These are phyloP conservation scores for Acholoe squamosa DNA, from an alignment of 2,888 invertebrate species.

Conservation along the genomic window DNA sequence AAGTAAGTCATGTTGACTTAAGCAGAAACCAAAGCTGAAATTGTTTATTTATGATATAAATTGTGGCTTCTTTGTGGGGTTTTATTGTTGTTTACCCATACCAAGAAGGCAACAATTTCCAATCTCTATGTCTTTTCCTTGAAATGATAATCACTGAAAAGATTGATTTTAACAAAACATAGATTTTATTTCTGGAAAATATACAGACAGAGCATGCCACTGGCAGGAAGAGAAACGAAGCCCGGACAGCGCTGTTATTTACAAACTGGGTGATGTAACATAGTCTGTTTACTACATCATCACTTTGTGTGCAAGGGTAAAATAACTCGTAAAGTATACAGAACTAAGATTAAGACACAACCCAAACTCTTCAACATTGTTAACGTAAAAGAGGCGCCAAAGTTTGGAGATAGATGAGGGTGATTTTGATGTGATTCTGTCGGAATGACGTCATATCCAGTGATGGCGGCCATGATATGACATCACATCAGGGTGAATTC, in stretches of 20 bases:
- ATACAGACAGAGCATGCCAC: conserved; percentile 24
- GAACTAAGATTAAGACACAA: neutral
- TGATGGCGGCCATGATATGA: conserved; percentile 37
- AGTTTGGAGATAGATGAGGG: neutral
- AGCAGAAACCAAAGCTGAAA: too few species aligned
- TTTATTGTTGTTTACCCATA: too few species aligned
- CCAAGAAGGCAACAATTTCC: too few species aligned
- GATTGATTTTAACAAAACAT: conserved; percentile 45
- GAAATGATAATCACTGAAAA: conserved; percentile 10
- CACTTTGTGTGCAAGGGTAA: neutral
- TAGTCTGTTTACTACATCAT: conserved; percentile 29
- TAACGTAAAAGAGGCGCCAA: neutral
- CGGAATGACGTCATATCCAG: conserved; percentile 3
- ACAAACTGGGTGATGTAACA: conserved; percentile 1
- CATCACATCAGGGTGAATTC: neutral
- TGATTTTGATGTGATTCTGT: neutral
- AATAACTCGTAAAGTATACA: neutral
- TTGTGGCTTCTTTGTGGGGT: too few species aligned
- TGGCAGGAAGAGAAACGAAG: conserved; percentile 23
- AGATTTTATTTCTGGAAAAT: conserved; percentile 52
- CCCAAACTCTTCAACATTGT: neutral
- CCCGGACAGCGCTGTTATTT: conserved; percentile 17
- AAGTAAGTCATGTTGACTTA: too few species aligned
- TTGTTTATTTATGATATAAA: too few species aligned
- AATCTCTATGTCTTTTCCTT: too few species aligned